Evolutionary conservation across 23 tunicate genomes (phyloP).

Genomic region (Halocynthia aurantium): DNA sequence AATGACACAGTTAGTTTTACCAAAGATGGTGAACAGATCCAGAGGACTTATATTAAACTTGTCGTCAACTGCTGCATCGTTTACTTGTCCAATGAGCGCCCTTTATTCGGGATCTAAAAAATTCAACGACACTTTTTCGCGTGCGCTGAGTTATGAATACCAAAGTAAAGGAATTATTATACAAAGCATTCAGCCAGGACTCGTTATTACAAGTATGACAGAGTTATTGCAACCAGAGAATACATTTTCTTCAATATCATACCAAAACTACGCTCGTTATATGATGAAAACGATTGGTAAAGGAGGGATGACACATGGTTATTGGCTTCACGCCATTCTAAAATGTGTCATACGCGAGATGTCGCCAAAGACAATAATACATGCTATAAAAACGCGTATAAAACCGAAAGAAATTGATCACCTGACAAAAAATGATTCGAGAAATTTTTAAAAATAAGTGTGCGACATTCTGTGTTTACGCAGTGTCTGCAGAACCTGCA

Average conservation of each 20-base stretch:
- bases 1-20: constrained; percentile 52
- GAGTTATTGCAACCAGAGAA: constrained; percentile 7
- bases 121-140: constrained; percentile 73
- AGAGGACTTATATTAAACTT: constrained; percentile 68
- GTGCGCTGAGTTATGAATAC: constrained; percentile 40
- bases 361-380: too few relatives aligned
- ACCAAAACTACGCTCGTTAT: constrained; percentile 30
- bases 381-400: too few relatives aligned
- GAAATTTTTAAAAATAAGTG: too few relatives aligned
- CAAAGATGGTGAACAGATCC: constrained; percentile 34
- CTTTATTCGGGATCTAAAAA: constrained; percentile 69
- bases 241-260: constrained; percentile 38
- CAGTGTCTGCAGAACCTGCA: too few relatives aligned
- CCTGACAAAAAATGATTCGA: too few relatives aligned
- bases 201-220: constrained; percentile 68
- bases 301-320: constrained; percentile 37
- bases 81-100: constrained; percentile 43
- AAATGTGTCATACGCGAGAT: too few relatives aligned
- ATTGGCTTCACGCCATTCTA: constrained; percentile 56
- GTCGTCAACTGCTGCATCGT: constrained; percentile 51
- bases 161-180: constrained; percentile 48
- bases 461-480: too few relatives aligned
- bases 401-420: too few relatives aligned
- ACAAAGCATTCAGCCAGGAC: constrained; percentile 60
- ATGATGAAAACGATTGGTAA: constrained; percentile 55